Conservation (phyloP, 1,140 invertebrate species). For the Gonatopus flavifemur region DNA sequence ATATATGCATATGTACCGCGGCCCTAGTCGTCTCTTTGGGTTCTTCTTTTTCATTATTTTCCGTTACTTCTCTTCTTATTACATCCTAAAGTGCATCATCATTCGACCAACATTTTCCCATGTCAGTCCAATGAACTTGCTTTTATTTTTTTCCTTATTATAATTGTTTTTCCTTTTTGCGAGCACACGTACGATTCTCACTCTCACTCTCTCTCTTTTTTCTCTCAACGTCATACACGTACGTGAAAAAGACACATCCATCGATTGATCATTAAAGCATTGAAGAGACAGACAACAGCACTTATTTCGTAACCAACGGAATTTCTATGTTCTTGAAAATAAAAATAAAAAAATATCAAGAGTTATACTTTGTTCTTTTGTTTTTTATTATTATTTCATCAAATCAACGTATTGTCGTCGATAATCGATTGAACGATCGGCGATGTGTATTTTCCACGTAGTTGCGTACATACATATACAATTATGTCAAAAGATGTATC, state of each 20-base stretch:
- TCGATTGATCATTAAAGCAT: too few relatives aligned
- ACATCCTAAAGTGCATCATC: constrained; percentile 46
- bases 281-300: not conserved
- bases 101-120: constrained; percentile 49
- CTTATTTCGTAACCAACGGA: not conserved
- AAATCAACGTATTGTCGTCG: too few relatives aligned
- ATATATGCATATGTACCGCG: constrained; percentile 17
- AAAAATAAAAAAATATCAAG: too few relatives aligned
- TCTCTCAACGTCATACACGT: too few relatives aligned
- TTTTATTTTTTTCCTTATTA: constrained; percentile 25
- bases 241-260: too few relatives aligned
- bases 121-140: constrained; percentile 55
- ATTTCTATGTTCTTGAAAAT: not conserved
- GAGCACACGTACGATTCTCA: not conserved
- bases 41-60: not conserved
- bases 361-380: too few relatives aligned
- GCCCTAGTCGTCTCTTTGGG: constrained; percentile 47
- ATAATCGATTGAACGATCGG: too few relatives aligned
- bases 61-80: not conserved
- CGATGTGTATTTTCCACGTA: too few relatives aligned
- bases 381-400: too few relatives aligned
- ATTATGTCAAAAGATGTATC: constrained; percentile 42
- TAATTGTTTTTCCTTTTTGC: constrained; percentile 14
- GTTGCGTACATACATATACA: constrained; percentile 16
- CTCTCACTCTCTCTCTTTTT: not conserved